Conservation (phyloP, 2,113 vertebrate genomes). For the Morone saxatilis region DNA sequence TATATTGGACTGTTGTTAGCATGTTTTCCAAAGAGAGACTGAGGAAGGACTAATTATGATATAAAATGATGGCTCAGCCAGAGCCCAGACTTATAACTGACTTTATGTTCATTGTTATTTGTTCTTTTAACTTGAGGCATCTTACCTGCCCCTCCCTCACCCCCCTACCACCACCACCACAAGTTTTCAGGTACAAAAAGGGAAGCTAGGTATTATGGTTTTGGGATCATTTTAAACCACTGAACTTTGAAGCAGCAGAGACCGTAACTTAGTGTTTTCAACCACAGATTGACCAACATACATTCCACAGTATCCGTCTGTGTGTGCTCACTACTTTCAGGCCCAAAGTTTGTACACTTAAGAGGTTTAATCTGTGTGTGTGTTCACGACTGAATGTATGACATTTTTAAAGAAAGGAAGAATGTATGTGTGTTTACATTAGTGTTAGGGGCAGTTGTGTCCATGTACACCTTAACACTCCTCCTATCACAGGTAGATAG, state of each 20-base stretch:
- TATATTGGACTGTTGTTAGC: constrained; percentile 29
- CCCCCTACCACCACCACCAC: not conserved
- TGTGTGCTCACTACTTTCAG: constrained; percentile 55
- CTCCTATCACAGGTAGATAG: constrained; percentile 62
- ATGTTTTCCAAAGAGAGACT: constrained; percentile 72
- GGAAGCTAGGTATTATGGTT: constrained; percentile 64
- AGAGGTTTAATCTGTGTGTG: constrained; percentile 46
- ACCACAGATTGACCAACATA: constrained; percentile 63
- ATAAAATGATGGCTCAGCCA: constrained; percentile 14
- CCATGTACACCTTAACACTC: constrained; percentile 60
- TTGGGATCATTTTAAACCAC: constrained; percentile 76
- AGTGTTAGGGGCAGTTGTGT: constrained; percentile 60
- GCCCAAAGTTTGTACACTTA: constrained; percentile 58
- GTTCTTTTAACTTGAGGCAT: constrained; percentile 45
- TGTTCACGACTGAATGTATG: constrained; percentile 54
- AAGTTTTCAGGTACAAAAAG: constrained; percentile 66
- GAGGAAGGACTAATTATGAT: constrained; percentile 24
- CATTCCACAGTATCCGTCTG: constrained; percentile 74
- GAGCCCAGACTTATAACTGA: constrained; percentile 3
- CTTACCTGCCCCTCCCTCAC: constrained; percentile 6
- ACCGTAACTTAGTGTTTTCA: constrained; percentile 78
- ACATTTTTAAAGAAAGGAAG: constrained; percentile 64
- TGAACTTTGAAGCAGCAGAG: constrained; percentile 73
- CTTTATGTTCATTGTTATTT: constrained; percentile 32
- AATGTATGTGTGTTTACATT: constrained; percentile 67